Conservation (phyloP, 2,797 vertebrate genomes). For the Phataginus tricuspis region DNA sequence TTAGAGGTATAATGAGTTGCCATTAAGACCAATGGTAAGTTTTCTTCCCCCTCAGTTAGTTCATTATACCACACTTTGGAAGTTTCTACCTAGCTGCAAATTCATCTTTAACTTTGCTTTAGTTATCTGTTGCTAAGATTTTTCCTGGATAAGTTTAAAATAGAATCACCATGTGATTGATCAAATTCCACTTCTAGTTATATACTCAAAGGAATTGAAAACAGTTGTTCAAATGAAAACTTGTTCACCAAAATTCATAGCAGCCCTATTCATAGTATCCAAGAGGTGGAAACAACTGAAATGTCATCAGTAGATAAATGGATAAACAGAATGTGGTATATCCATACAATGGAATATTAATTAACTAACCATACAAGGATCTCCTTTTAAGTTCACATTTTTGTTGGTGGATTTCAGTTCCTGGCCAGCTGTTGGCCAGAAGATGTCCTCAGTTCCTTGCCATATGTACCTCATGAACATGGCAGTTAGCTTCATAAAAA, state of each 20-base stretch:
- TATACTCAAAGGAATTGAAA: not conserved
- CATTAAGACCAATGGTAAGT: not conserved
- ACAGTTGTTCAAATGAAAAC: not conserved
- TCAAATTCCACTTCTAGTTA: not conserved
- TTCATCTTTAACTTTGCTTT: conserved; percentile 22
- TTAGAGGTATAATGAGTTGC: not conserved
- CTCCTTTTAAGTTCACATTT: not conserved
- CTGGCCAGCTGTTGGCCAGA: not conserved
- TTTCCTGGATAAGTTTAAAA: not conserved
- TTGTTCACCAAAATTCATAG: not conserved
- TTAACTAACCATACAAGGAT: not conserved
- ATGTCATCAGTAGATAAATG: not conserved
- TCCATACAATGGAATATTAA: not conserved
- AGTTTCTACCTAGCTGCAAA: not conserved
- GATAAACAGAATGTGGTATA: not conserved
- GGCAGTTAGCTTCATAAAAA: not conserved
- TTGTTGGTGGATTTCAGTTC: not conserved
- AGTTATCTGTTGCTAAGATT: not conserved
- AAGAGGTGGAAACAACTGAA: not conserved
- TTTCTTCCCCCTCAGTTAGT: not conserved
- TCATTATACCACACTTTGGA: not conserved
- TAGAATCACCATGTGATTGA: not conserved
- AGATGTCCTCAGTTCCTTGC: not conserved
- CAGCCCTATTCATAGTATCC: not conserved
- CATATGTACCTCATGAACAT: not conserved